phyloP scores from a whole-genome alignment of 2,797 vertebrate species.

The Tokudaia muenninki region DNA sequence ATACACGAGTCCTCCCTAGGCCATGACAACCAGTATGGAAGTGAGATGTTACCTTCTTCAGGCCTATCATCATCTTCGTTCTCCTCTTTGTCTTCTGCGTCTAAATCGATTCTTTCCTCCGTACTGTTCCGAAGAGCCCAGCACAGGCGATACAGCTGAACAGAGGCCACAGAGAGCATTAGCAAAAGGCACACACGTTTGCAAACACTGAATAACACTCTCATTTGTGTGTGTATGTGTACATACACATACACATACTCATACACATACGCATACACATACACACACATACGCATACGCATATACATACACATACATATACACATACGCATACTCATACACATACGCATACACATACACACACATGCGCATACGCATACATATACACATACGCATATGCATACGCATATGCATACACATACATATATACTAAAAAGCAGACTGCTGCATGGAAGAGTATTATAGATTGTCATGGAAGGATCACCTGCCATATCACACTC shows the following conservation, averaged over 20 bases:
- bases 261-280: no score
- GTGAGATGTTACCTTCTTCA: slow-evolving; percentile 79
- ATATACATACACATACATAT: no score
- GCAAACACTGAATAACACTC: fast-evolving
- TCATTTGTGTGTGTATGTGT: neutral
- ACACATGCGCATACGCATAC: no score
- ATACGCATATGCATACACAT: no score
- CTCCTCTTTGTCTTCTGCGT: slow-evolving; percentile 87
- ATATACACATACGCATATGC: no score
- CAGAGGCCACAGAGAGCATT: neutral
- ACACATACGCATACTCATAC: no score
- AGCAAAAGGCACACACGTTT: neutral
- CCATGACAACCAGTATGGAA: neutral
- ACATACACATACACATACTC: no score
- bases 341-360: no score
- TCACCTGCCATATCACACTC: neutral
- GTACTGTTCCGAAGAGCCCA: slow-evolving; percentile 93
- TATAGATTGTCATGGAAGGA: neutral
- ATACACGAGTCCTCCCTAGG: neutral
- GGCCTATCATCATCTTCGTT: slow-evolving; percentile 80
- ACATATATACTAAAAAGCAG: neutral
- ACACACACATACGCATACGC: no score
- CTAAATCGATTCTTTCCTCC: slow-evolving; percentile 93
- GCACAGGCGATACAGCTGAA: slow-evolving; percentile 94
- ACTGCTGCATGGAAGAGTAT: neutral